A percentile compares a stretch with the other conserved stretches of the same genome.
These are phyloP conservation scores for Zonitis immaculata DNA, from an alignment of 2,888 invertebrate genomes.

Conservation along the genomic window DNA sequence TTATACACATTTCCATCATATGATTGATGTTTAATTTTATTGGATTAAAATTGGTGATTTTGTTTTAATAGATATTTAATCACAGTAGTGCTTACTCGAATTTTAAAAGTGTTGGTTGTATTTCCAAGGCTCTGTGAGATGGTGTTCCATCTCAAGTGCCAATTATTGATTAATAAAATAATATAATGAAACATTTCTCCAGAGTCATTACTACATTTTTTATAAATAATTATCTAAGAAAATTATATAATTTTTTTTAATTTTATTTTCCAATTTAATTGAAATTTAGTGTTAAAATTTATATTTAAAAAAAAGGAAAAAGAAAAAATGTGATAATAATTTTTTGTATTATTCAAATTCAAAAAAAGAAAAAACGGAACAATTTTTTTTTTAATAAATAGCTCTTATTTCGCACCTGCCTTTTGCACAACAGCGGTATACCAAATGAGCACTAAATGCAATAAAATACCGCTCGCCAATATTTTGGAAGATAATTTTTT, in stretches of 20 bases:
- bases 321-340: constrained; percentile 30
- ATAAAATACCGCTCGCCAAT: constrained; percentile 35
- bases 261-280: constrained; percentile 16
- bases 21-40: too few relatives aligned
- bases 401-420: constrained; percentile 42
- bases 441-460: constrained; percentile 30
- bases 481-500: constrained; percentile 36
- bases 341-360: constrained; percentile 30
- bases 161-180: constrained; percentile 4
- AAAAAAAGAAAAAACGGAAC: too few relatives aligned
- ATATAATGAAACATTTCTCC: constrained; percentile 15
- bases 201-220: constrained; percentile 12
- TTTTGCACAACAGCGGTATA: constrained; percentile 41
- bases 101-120: constrained; percentile 16
- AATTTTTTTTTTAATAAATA: too few relatives aligned
- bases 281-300: constrained; percentile 24
- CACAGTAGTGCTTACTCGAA: constrained; percentile 22
- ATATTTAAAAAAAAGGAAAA: too few relatives aligned
- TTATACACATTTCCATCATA: constrained; percentile 11
- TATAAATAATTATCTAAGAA: constrained; percentile 5
- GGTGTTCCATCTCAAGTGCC: constrained; percentile 19
- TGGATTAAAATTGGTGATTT: too few relatives aligned
- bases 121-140: constrained; percentile 15
- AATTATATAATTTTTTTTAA: constrained; percentile 16
- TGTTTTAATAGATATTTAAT: too few relatives aligned